Evolutionary conservation across 2,113 vertebrate genomes (phyloP), one percentile per base, ranked within the genome.

Genomic region (Erinaceus europaeus): DNA sequence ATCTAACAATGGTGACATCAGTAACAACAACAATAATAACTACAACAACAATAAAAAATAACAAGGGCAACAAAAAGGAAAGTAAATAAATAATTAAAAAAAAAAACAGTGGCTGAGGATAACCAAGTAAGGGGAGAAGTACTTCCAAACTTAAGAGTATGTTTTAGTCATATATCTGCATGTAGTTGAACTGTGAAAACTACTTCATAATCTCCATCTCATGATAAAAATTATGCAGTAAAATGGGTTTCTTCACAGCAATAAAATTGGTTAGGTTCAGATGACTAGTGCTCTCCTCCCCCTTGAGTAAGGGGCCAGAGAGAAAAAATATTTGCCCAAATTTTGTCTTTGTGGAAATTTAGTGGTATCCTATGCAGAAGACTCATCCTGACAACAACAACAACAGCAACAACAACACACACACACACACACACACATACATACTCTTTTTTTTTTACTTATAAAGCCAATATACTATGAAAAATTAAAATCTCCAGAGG

Each of bases 401-500:
- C n/a, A n/a, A n/a, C n/a, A n/a, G n/a, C n/a, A n/a, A n/a, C n/a
- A n/a, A n/a, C n/a, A n/a, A n/a, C n/a, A n/a, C n/a, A n/a, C n/a
- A n/a, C n/a, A n/a, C n/a, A n/a, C n/a, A n/a, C n/a, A n/a, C n/a
- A n/a, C n/a, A n/a, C n/a, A n/a, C n/a, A n/a, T n/a, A n/a, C n/a
- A n/a, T n/a, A n/a, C n/a, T n/a, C n/a, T n/a, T n/a, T n/a, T n/a
- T n/a, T n/a, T n/a, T n/a, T n/a, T n/a, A n/a, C n/a, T n/a, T n/a
- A n/a, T n/a, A n/a, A n/a, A n/a, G n/a, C n/a, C 10, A 55, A 4
- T 25, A 2, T 61, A 27, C 17, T 25, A 42, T 38, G 9, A 34
- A n/a, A 34, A 65, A 50, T 74, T 76, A 77, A 73, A 25, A 77
- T 76, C 38, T 52, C 40, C 84, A 81, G 25, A 86, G n/a, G 71